Evolutionary conservation across 2,113 vertebrate species (phyloP).

Genomic region (Sturnira hondurensis): DNA sequence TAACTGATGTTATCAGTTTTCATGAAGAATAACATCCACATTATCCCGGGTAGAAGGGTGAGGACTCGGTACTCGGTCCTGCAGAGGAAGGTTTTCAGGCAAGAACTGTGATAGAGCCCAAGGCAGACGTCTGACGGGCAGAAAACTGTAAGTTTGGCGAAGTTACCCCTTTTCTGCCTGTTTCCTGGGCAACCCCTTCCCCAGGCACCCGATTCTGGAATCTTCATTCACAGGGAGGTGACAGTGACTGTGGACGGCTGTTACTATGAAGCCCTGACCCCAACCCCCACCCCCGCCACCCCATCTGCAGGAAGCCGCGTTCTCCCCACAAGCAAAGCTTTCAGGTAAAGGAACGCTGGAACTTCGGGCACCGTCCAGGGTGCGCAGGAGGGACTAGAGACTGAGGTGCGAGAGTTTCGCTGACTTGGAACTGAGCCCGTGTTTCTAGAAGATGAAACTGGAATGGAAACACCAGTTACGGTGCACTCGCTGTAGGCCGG

Average conservation of each 20-base stretch:
- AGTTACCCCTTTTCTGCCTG: not conserved
- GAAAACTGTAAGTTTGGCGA: not conserved
- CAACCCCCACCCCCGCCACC: not conserved
- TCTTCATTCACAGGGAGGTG: not conserved
- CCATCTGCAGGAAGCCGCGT: not conserved
- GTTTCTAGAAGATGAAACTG: not conserved
- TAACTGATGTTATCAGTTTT: not conserved
- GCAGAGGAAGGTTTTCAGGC: not conserved
- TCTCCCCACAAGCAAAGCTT: not conserved
- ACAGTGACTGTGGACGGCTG: not conserved
- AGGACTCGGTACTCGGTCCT: not conserved
- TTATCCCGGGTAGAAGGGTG: not conserved
- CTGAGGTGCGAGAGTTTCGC: accelerated
- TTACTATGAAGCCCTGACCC: accelerated
- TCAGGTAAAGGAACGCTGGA: not conserved
- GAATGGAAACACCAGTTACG: accelerated
- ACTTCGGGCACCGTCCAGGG: not conserved
- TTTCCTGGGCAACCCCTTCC: not conserved
- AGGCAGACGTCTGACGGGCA: not conserved
- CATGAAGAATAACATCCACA: not conserved
- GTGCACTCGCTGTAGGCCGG: accelerated
- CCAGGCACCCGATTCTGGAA: not conserved
- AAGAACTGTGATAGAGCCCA: accelerated
- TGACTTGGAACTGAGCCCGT: accelerated
- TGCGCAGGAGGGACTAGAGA: not conserved